A percentile compares a stretch with the other conserved stretches of the same genome.
Evolutionary conservation across 2,888 invertebrate species (phyloP).

Genomic region (Opisthograptis luteolata): DNA sequence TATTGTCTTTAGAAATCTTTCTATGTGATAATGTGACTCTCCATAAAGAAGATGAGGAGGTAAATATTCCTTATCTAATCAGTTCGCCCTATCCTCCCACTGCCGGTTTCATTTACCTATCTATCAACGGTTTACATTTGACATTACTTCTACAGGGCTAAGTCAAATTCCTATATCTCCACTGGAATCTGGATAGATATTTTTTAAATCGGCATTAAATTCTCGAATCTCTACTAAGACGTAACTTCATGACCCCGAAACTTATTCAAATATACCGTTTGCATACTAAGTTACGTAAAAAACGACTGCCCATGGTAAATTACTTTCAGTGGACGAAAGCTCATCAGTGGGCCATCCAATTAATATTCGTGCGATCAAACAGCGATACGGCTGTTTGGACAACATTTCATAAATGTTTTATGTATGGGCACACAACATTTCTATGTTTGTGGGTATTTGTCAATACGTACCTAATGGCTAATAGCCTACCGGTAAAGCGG

Average conservation of each 20-base stretch:
- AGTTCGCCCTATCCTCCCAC: neutral
- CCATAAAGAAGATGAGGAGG: neutral
- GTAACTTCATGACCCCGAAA: neutral
- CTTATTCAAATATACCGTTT: neutral
- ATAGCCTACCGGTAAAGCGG: constrained; percentile 67
- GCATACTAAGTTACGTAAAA: constrained; percentile 9
- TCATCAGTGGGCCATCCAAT: constrained; percentile 55
- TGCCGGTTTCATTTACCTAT: no score
- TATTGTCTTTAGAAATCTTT: no score
- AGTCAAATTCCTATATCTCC: no score
- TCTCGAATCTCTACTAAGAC: neutral
- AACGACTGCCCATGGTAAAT: constrained; percentile 42
- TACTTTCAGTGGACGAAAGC: constrained; percentile 49
- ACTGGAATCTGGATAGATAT: no score
- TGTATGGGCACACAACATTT: constrained; percentile 43
- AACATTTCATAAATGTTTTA: constrained; percentile 52
- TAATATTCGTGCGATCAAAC: constrained; percentile 62
- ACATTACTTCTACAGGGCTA: no score
- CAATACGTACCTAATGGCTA: constrained; percentile 78
- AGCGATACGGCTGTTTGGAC: constrained; percentile 60
- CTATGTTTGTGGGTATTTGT: constrained; percentile 65
- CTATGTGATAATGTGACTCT: neutral
- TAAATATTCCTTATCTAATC: neutral
- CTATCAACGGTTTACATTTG: no score
- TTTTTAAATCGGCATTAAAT: no score